phyloP scores from a whole-genome alignment of 92 coral and sea anemone genomes.

The Isaurus tuberculatus region DNA sequence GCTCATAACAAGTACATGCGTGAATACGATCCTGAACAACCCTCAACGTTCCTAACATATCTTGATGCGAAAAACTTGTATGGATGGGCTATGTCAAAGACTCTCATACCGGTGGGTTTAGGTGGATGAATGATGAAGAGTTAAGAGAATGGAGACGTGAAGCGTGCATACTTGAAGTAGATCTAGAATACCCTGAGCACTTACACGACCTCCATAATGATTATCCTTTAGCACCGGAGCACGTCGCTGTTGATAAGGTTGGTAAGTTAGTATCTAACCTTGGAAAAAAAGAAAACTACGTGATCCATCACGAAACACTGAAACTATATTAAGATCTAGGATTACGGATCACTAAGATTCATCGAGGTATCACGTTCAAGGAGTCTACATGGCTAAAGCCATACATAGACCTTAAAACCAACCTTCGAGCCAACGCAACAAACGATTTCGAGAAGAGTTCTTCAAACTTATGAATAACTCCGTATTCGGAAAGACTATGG shows the following conservation, averaged over 20 bases:
- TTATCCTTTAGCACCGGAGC: background rate
- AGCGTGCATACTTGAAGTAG: background rate
- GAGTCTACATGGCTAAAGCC: background rate
- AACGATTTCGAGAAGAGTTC: too few relatives aligned
- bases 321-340: background rate
- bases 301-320: background rate
- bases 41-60: constrained; percentile 1
- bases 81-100: background rate
- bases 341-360: background rate
- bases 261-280: background rate
- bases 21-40: constrained; percentile 24
- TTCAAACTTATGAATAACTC: background rate
- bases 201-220: background rate
- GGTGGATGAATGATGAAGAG: background rate
- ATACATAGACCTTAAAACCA: background rate
- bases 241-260: background rate
- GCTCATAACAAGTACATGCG: constrained; percentile 33
- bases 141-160: background rate
- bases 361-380: background rate
- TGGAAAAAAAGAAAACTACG: background rate
- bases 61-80: too few relatives aligned
- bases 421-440: background rate
- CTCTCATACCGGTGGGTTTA: background rate
- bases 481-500: background rate
- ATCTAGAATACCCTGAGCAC: background rate